phyloP scores from a whole-genome alignment of 2,797 vertebrate species.

The Sebastes hopkinsi region DNA sequence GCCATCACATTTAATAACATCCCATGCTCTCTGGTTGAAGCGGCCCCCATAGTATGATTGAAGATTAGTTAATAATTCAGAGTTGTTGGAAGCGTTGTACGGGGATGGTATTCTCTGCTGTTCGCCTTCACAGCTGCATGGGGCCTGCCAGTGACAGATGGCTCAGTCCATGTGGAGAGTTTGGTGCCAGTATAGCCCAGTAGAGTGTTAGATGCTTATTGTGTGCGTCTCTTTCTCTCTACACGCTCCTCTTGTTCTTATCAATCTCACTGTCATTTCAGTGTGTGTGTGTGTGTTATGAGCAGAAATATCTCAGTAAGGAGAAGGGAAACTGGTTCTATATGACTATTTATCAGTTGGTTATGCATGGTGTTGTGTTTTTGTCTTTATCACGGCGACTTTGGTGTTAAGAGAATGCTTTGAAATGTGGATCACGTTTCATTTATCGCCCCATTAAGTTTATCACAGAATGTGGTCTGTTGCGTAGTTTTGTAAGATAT shows the following conservation, averaged over 20 bases:
- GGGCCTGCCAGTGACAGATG: slow-evolving; percentile 78
- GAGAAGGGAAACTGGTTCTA: neutral
- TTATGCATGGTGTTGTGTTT: neutral
- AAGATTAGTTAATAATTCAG: slow-evolving; percentile 79
- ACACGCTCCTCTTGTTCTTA: neutral
- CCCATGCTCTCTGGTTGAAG: slow-evolving; percentile 36
- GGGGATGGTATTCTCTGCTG: slow-evolving; percentile 52
- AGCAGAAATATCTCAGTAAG: neutral
- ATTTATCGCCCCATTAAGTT: neutral
- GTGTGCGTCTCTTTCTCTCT: slow-evolving; percentile 3
- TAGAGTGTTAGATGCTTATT: slow-evolving; percentile 41
- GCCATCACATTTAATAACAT: slow-evolving; percentile 37
- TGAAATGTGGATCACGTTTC: neutral
- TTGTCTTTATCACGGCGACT: neutral
- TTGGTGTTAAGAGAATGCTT: neutral
- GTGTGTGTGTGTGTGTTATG: neutral
- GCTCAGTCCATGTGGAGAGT: slow-evolving; percentile 59
- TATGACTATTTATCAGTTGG: neutral
- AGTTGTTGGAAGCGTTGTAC: slow-evolving; percentile 56
- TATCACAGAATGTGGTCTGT: slow-evolving; percentile 7
- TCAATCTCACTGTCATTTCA: neutral
- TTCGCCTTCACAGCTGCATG: slow-evolving; percentile 76
- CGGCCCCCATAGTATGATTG: slow-evolving; percentile 42
- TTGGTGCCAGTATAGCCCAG: slow-evolving; percentile 41
- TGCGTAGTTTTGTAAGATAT: slow-evolving; percentile 19